A percentile compares a stretch with the other conserved stretches of the same genome.
These are phyloP conservation scores for Megalurothrips usitatus DNA, from an alignment of 2,888 invertebrate genomes.

Conservation along the genomic window DNA sequence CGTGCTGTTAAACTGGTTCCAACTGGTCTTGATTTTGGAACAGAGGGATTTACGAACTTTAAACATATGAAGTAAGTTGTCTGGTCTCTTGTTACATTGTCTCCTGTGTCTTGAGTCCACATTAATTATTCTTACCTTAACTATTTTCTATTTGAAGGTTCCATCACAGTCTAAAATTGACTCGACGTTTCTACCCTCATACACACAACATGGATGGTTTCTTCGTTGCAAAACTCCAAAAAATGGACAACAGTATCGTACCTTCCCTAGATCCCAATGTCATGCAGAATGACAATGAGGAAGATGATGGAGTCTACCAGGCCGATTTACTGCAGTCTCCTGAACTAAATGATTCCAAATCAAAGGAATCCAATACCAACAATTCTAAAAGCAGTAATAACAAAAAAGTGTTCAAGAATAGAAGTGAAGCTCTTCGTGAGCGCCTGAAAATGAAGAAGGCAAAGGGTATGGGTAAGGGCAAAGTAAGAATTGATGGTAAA, in stretches of 20 bases:
- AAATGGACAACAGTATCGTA: slow-evolving; percentile 77
- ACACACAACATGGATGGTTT: slow-evolving; percentile 99
- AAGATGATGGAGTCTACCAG: background rate
- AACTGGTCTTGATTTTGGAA: slow-evolving; percentile 92
- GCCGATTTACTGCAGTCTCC: background rate
- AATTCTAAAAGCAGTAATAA: background rate
- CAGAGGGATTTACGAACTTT: slow-evolving; percentile 88
- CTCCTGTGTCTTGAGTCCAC: background rate
- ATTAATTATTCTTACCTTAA: slow-evolving; percentile 25
- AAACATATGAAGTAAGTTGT: slow-evolving; percentile 52
- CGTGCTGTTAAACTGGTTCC: slow-evolving; percentile 90
- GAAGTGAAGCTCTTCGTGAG: too few relatives aligned
- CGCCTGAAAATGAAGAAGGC: too few relatives aligned
- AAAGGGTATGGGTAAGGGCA: too few relatives aligned
- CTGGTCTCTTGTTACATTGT: background rate
- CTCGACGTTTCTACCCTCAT: slow-evolving; percentile 93
- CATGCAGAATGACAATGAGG: background rate
- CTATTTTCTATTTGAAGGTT: slow-evolving; percentile 55
- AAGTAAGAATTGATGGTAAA: too few relatives aligned
- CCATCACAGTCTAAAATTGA: slow-evolving; percentile 83
- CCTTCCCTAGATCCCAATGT: slow-evolving; percentile 38
- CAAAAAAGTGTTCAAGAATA: background rate
- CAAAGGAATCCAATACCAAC: background rate
- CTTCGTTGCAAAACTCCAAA: slow-evolving; percentile 96
- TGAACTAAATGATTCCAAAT: too few relatives aligned